Percentiles rank a stretch among this genome's conserved stretches.
Conservation (phyloP, 2,113 vertebrate genomes). For the Hemiscyllium ocellatum region DNA sequence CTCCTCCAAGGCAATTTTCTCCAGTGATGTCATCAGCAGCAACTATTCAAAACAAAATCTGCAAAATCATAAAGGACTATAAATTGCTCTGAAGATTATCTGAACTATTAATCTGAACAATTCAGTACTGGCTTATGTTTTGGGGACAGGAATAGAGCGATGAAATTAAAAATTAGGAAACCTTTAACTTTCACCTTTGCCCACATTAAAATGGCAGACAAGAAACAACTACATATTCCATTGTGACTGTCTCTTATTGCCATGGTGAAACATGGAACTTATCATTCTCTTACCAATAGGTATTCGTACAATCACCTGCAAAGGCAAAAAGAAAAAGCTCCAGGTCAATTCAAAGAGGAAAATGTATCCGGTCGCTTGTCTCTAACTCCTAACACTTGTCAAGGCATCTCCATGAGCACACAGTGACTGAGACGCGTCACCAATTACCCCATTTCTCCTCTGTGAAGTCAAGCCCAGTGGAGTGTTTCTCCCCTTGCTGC, state of each 20-base stretch:
- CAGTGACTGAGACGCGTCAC: too few species aligned
- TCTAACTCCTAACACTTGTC: background rate
- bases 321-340: background rate
- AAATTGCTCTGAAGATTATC: conserved; percentile 19
- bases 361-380: too few species aligned
- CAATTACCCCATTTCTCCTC: background rate
- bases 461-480: background rate
- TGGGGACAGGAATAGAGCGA: background rate
- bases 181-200: background rate
- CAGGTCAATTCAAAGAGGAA: background rate
- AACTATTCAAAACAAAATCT: conserved; percentile 14
- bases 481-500: background rate
- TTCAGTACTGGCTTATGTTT: background rate
- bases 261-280: background rate
- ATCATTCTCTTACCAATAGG: background rate
- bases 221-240: background rate
- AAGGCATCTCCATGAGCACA: background rate
- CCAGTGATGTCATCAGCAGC: background rate
- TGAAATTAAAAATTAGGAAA: background rate
- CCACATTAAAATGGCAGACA: background rate
- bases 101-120: conserved; percentile 12
- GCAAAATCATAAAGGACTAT: background rate
- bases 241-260: background rate
- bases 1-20: background rate
- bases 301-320: background rate